phyloP scores from a whole-genome alignment of 2,888 invertebrate genomes.

The Nomada fabriciana region DNA sequence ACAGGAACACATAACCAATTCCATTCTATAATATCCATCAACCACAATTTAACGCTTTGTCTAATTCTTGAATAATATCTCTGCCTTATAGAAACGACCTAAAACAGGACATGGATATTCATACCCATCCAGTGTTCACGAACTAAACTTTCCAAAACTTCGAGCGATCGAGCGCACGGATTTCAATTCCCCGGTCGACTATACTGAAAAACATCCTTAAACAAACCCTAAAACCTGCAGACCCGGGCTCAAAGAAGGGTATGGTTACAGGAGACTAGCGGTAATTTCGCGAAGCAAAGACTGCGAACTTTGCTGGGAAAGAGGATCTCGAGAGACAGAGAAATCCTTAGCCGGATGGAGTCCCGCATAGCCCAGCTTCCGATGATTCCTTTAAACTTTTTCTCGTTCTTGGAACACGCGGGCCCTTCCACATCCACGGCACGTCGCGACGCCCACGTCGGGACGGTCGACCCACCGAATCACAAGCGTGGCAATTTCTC shows the following conservation, averaged over 20 bases:
- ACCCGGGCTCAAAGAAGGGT: not conserved
- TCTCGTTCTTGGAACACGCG: conserved; percentile 43
- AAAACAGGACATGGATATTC: too few relatives aligned
- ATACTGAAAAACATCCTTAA: conserved; percentile 31
- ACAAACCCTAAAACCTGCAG: conserved; percentile 39
- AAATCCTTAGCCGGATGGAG: conserved; percentile 46
- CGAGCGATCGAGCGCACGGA: conserved; percentile 5
- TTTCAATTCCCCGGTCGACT: conserved; percentile 37
- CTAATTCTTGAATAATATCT: too few relatives aligned
- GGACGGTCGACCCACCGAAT: conserved; percentile 34
- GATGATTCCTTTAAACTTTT: conserved; percentile 60
- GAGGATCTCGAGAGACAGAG: conserved; percentile 43
- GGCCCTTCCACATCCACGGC: conserved; percentile 44
- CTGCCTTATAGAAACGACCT: too few relatives aligned
- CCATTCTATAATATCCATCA: too few relatives aligned
- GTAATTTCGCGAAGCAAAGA: conserved; percentile 51
- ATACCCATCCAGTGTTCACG: not conserved
- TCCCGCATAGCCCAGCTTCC: conserved; percentile 53
- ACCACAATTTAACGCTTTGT: too few relatives aligned
- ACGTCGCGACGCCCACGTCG: conserved; percentile 44
- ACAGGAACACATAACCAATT: too few relatives aligned
- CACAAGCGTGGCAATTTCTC: conserved; percentile 51
- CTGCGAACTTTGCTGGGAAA: conserved; percentile 41
- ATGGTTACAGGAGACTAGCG: conserved; percentile 30
- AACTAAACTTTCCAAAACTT: not conserved